Conservation (phyloP, 2,113 vertebrate genomes). For the Laticauda colubrina region DNA sequence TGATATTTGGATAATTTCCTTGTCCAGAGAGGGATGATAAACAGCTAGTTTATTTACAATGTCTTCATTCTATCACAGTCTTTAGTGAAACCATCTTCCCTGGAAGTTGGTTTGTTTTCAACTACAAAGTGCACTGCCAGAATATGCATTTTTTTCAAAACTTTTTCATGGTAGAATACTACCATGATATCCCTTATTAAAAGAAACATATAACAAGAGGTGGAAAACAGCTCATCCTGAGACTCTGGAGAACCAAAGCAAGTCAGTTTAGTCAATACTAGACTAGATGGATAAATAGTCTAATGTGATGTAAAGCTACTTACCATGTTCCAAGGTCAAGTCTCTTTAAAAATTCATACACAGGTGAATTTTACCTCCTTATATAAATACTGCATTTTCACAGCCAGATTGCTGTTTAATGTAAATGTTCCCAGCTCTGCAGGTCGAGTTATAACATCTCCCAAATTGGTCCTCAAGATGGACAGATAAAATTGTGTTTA, state of each 20-base stretch:
- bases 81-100: not conserved
- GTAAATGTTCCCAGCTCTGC: conserved; percentile 1
- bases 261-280: not conserved
- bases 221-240: not conserved
- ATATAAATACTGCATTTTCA: conserved; percentile 22
- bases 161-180: not conserved
- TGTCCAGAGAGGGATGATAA: not conserved
- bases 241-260: not conserved
- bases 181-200: not conserved
- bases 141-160: not conserved
- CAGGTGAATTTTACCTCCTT: conserved; percentile 17
- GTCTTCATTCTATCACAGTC: not conserved
- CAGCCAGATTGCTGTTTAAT: conserved; percentile 18
- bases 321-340: conserved; percentile 3
- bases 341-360: conserved; percentile 24
- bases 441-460: not conserved
- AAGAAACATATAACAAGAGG: not conserved
- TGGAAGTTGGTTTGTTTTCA: not conserved
- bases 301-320: not conserved
- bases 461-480: not conserved
- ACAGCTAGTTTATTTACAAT: not conserved
- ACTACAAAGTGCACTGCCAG: not conserved
- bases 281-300: not conserved
- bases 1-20: not conserved
- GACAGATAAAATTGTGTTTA: not conserved